Percentiles rank a stretch among this genome's conserved stretches.
Conservation (phyloP, 1,140 invertebrate species). For the Heliconius eleuchia region DNA sequence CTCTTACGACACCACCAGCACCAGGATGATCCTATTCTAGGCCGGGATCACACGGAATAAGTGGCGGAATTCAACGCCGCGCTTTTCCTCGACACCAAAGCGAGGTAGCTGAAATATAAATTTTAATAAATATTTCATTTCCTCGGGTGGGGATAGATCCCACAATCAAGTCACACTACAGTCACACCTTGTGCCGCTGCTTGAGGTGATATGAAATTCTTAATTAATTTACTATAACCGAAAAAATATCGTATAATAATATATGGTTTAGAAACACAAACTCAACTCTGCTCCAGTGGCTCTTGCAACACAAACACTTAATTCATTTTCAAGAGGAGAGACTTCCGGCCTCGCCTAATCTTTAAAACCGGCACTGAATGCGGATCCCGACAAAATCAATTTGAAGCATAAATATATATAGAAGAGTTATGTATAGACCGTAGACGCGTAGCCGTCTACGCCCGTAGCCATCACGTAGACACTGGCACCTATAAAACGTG, state of each 20-base stretch:
- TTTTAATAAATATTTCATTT: too few species aligned
- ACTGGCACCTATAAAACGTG: slow-evolving; percentile 35
- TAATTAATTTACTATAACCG: background rate
- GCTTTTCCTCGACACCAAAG: too few species aligned
- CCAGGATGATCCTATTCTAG: too few species aligned
- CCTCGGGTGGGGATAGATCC: too few species aligned
- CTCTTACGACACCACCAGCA: too few species aligned
- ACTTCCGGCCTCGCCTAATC: slow-evolving; percentile 42
- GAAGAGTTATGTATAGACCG: slow-evolving; percentile 35
- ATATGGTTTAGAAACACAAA: background rate
- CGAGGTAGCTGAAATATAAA: too few species aligned
- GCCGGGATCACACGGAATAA: too few species aligned
- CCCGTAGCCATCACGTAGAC: slow-evolving; percentile 49
- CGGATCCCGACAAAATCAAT: slow-evolving; percentile 59
- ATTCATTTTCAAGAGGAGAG: slow-evolving; percentile 15
- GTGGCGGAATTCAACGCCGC: too few species aligned
- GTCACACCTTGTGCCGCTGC: too few species aligned
- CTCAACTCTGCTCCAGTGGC: background rate
- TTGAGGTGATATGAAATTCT: too few species aligned
- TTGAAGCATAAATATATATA: slow-evolving; percentile 40
- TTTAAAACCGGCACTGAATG: slow-evolving; percentile 48
- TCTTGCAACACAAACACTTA: background rate
- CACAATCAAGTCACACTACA: too few species aligned
- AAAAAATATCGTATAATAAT: background rate
- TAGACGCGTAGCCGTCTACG: slow-evolving; percentile 54